phyloP scores from a whole-genome alignment of 2,113 vertebrate genomes.

The Parus major region DNA sequence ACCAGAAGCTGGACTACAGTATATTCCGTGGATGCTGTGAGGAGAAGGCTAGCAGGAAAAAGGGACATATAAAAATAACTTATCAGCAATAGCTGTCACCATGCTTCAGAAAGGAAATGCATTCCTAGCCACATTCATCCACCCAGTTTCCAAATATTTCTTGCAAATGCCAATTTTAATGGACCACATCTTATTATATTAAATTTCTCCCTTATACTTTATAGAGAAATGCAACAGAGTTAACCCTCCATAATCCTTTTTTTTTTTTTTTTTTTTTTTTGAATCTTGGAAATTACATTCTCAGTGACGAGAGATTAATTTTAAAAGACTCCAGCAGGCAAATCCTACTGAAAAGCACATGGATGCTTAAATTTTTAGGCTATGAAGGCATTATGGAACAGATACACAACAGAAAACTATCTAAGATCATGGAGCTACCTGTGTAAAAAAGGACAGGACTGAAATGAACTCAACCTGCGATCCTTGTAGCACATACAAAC shows the following conservation, averaged over 20 bases:
- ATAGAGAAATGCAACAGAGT: background rate
- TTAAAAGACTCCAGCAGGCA: background rate
- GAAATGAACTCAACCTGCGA: background rate
- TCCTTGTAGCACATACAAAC: background rate
- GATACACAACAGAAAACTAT: background rate
- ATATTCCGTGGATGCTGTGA: conserved; percentile 95
- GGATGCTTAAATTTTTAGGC: background rate
- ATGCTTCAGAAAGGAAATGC: background rate
- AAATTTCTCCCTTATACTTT: background rate
- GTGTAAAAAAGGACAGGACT: background rate
- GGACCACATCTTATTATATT: background rate
- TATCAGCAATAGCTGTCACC: background rate
- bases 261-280: background rate
- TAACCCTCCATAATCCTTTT: background rate
- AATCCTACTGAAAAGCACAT: background rate
- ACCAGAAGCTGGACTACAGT: conserved; percentile 96
- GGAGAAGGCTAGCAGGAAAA: conserved; percentile 82
- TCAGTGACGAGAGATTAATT: background rate
- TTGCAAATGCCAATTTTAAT: background rate
- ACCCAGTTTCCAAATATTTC: background rate
- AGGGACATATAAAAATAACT: background rate
- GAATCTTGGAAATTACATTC: background rate
- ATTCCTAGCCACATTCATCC: background rate
- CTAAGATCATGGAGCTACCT: background rate
- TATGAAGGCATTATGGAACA: background rate